Evolutionary conservation across 1,140 invertebrate genomes (phyloP), one percentile per base, ranked within the genome.

Genomic region (Drepana arcuata): DNA sequence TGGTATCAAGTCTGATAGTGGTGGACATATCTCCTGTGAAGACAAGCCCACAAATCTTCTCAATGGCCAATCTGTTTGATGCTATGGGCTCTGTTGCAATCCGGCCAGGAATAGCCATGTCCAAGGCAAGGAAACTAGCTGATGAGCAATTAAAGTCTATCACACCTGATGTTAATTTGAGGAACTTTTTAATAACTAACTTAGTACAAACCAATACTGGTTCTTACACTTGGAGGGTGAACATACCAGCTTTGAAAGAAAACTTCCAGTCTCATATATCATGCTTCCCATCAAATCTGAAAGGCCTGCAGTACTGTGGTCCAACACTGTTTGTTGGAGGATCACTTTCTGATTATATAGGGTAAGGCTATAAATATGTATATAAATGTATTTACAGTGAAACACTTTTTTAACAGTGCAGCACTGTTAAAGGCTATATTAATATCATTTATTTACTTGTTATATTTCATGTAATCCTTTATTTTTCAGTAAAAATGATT

Each of bases 281-380:
- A 1, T 55, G 65, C 5, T 94, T 93, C 78, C 88, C 88, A 4
- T 32, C 64, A 0, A 59, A 78, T 28, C 38, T 87, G 2, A 65
- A 68, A 16, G 66, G 73, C 0, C 68, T 84, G 14, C 72, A 81
- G 26, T 96, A 88, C 59, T 55, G 80, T 25, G 90, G 91, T 14
- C 89, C 90, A 7, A 91, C 91, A 4, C 69, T 95, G 0, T 97
- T 97, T 70, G 87, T 98, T 46, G 92, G 88, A 36, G 95, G 96
- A 34, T 86, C 74, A 11, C 83, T 89, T 2, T 96, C 95, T 7
- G 86, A 91, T 66, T 95, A 92, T 68, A 87, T 97, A 48, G 87
- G 84, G 91, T 93, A 84, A 84, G 78, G n/a, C n/a, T n/a, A n/a
- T n/a, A n/a, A n/a, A n/a, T n/a, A n/a, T n/a, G n/a, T n/a, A n/a